These are phyloP conservation scores for Serilophus lunatus DNA, from an alignment of 2,113 vertebrate species.

Conservation along the genomic window DNA sequence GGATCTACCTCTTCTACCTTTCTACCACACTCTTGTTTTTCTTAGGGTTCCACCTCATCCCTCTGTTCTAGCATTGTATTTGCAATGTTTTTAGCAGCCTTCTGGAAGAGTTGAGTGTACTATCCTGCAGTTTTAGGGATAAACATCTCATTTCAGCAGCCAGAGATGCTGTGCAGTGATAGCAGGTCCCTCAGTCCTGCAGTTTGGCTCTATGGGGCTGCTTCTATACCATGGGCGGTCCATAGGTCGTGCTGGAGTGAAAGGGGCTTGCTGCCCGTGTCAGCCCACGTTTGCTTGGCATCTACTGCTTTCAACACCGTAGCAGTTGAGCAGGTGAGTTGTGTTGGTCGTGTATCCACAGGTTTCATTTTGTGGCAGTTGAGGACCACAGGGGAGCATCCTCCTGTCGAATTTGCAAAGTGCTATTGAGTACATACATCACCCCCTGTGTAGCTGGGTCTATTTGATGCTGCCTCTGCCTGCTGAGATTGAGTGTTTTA, in stretches of 20 bases:
- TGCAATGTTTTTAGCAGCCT: neutral
- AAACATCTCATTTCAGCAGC: neutral
- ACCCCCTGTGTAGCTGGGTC: neutral
- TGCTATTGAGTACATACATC: neutral
- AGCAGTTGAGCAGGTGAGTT: neutral
- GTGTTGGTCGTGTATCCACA: neutral
- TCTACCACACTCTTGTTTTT: neutral
- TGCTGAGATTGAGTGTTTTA: neutral
- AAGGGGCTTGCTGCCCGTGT: neutral
- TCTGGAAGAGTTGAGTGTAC: neutral
- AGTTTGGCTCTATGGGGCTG: neutral
- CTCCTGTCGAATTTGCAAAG: neutral
- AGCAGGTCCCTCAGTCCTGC: neutral
- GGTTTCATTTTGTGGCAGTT: fast-evolving
- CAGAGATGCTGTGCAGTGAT: neutral
- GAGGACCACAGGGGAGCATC: neutral
- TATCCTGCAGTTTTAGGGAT: neutral
- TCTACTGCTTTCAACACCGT: neutral
- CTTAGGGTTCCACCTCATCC: neutral
- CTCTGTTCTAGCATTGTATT: neutral
- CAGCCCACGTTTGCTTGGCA: neutral
- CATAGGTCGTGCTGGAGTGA: neutral
- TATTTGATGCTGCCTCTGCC: neutral
- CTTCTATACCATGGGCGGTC: neutral
- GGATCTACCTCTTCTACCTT: neutral